Evolutionary conservation across 2,888 invertebrate genomes (phyloP).

Genomic region (Uropetala carovei): DNA sequence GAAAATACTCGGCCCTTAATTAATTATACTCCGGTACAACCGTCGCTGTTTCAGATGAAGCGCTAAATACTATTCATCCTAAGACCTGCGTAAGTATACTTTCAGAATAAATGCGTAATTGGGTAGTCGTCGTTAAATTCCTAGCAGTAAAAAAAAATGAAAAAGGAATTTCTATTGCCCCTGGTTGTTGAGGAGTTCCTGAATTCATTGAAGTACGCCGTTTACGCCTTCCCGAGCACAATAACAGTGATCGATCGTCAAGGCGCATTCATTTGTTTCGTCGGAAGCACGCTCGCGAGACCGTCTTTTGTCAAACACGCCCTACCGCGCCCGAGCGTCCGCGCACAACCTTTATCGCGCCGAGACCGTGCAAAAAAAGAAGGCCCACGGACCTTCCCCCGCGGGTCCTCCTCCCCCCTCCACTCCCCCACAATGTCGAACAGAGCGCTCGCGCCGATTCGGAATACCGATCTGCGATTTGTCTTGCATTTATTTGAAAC

Average conservation of each 20-base stretch:
- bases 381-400: not conserved
- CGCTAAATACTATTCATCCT: not conserved
- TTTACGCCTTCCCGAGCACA: not conserved
- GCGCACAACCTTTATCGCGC: not conserved
- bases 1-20: no score
- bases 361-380: not conserved
- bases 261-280: slow-evolving; percentile 13
- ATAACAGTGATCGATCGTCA: not conserved
- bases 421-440: no score
- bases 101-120: not conserved
- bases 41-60: not conserved
- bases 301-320: not conserved
- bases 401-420: no score
- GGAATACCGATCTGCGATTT: no score
- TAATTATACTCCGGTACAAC: no score
- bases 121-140: not conserved
- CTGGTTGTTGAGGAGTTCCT: not conserved
- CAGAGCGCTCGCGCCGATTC: no score
- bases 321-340: not conserved
- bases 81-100: not conserved
- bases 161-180: not conserved
- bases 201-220: not conserved
- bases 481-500: no score
- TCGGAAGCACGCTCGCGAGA: not conserved
- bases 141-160: not conserved